phyloP scores from a whole-genome alignment of 2,113 vertebrate species.

The Donacobius atricapilla region DNA sequence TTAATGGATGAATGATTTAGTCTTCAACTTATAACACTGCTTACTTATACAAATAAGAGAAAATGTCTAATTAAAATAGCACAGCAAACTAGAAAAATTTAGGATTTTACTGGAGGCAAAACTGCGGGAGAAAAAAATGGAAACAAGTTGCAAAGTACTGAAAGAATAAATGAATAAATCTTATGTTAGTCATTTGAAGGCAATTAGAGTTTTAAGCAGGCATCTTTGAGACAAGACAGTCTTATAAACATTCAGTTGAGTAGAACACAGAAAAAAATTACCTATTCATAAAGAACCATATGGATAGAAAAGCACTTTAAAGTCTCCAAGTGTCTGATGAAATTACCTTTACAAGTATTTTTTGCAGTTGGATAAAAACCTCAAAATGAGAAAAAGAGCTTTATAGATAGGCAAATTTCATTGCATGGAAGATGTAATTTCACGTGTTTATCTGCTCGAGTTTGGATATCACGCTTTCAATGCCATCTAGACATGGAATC shows the following conservation, averaged over 20 bases:
- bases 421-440: neutral
- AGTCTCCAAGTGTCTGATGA: constrained; percentile 44
- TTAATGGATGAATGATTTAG: constrained; percentile 79
- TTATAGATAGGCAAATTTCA: constrained; percentile 1
- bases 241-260: constrained; percentile 59
- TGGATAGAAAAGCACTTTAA: constrained; percentile 46
- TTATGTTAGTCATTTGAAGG: constrained; percentile 43
- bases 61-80: constrained; percentile 70
- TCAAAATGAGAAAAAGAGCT: neutral
- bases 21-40: constrained; percentile 62
- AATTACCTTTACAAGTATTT: constrained; percentile 58
- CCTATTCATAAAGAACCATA: constrained; percentile 57
- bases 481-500: neutral
- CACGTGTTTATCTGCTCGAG: constrained; percentile 5
- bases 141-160: constrained; percentile 59
- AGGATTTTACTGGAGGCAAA: constrained; percentile 55
- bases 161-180: constrained; percentile 68
- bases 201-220: neutral
- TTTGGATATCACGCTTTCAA: neutral
- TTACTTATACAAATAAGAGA: constrained; percentile 64
- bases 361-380: neutral
- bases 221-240: constrained; percentile 52
- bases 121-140: constrained; percentile 46
- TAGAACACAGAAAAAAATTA: constrained; percentile 61
- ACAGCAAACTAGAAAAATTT: constrained; percentile 66